Evolutionary conservation across 2,113 vertebrate species (phyloP), one percentile per base, ranked within the genome.

Genomic region (Oryzias curvinotus): DNA sequence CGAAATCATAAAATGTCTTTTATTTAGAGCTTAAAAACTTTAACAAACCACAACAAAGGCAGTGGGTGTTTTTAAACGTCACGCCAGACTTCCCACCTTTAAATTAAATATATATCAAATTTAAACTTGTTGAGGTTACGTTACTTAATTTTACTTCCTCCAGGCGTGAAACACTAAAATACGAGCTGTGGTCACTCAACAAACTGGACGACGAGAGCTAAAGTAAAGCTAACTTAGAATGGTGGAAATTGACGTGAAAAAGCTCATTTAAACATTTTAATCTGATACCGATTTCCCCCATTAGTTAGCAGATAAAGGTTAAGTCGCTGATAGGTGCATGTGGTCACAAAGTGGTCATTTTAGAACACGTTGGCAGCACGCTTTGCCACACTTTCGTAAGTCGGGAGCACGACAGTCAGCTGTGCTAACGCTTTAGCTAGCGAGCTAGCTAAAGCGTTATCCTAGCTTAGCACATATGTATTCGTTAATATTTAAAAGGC

Each of bases 381-480:
- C 58, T 72, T 59, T 30, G 67, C 51, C 43, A 30, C 45, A 66
- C 60, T 56, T 36, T 54, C 49, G 45, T 14, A 58, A 71, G 17
- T 46, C 43, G 71, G 36, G 36, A 43, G 57, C 17, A 42, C 67
- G 60, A 58, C 12, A 70, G 63, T 47, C 48, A 62, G 26, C 55
- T 19, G 48, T 48, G 28, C 28, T 62, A 70, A 59, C 68, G 5
- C 26, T 57, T 52, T 53, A 25, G 28, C 28, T 62, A 70, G 59
- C 68, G 5, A 18, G 60, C 50, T 53, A 25, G 75, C 54, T 18
- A 61, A 2, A 56, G 52, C 52, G 70, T 30, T 30, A 62, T 36
- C 36, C 3, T 10, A 36, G 7, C 12, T 36, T 36, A 12, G 8
- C 36, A 36, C 8, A 36, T 36, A 36, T 36, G 10, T 10, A 12